A percentile compares a stretch with the other conserved stretches of the same genome.
phyloP scores from a whole-genome alignment of 1,140 invertebrate genomes.

The Acromyrmex echinatior region DNA sequence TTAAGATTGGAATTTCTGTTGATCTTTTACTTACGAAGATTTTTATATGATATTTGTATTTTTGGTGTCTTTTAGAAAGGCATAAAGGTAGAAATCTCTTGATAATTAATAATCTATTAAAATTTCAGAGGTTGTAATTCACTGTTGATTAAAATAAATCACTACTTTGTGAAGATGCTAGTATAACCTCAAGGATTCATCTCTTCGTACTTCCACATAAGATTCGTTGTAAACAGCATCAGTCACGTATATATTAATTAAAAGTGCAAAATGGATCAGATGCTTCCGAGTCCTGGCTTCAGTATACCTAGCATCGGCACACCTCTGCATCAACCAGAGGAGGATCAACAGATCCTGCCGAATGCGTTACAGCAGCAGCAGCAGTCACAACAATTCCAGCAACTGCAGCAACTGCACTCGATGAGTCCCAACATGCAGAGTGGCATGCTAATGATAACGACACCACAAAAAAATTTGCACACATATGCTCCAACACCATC shows the following conservation, averaged over 20 bases:
- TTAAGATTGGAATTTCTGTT: not conserved
- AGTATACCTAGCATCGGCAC: conserved; percentile 96
- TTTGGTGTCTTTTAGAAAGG: not conserved
- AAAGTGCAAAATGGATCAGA: conserved; percentile 91
- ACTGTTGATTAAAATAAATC: not conserved
- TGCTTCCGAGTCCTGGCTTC: conserved; percentile 95
- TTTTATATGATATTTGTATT: not conserved
- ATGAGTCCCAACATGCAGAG: conserved; percentile 87
- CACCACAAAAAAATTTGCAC: conserved; percentile 91
- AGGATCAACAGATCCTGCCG: conserved; percentile 95
- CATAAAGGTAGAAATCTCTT: not conserved
- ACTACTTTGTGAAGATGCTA: not conserved
- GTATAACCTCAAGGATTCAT: conserved; percentile 4
- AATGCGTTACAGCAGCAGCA: conserved; percentile 93
- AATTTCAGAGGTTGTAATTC: conserved; percentile 16
- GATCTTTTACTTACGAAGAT: not conserved
- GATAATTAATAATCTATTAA: not conserved
- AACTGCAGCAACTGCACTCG: conserved; percentile 87
- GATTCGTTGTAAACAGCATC: not conserved
- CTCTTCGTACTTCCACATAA: not conserved
- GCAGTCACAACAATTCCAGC: conserved; percentile 85
- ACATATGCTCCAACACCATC: conserved; percentile 89
- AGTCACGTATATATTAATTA: conserved; percentile 5
- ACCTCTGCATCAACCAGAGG: conserved; percentile 95
- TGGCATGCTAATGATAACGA: conserved; percentile 86